These are phyloP conservation scores for Anguilla anguilla DNA, from an alignment of 2,797 vertebrate species.

Conservation along the genomic window DNA sequence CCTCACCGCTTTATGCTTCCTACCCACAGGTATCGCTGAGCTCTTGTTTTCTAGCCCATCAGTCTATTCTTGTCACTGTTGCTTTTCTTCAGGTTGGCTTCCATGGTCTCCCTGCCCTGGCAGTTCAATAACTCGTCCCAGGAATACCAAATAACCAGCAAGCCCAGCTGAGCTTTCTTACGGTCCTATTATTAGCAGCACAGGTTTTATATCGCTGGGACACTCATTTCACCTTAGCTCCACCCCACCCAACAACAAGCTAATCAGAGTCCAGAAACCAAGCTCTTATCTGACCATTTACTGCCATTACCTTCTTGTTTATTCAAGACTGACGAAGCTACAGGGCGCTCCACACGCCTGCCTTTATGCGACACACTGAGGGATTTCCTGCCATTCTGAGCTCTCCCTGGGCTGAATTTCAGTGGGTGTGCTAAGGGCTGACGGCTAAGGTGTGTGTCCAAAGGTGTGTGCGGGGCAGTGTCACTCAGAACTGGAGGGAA, in stretches of 20 bases:
- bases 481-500: neutral
- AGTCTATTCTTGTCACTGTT: neutral
- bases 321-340: neutral
- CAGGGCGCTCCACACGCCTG: neutral
- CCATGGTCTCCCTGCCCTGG: conserved; percentile 1
- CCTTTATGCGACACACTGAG: neutral
- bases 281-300: conserved; percentile 52
- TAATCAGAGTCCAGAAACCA: conserved; percentile 57
- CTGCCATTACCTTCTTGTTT: neutral
- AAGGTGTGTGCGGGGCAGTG: neutral
- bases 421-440: neutral
- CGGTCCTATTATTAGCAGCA: conserved; percentile 67
- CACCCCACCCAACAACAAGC: conserved; percentile 48
- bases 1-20: neutral
- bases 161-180: conserved; percentile 33
- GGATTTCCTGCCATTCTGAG: neutral
- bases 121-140: conserved; percentile 22
- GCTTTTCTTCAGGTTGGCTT: neutral
- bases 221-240: conserved; percentile 49
- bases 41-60: neutral
- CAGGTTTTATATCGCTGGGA: conserved; percentile 59
- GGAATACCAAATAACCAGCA: conserved; percentile 30
- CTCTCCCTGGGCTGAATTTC: neutral
- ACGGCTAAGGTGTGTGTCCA: neutral
- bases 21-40: neutral